Evolutionary conservation across 2,888 invertebrate species (phyloP), one percentile per base, ranked within the genome.

Genomic region (Calephelis perditalis): DNA sequence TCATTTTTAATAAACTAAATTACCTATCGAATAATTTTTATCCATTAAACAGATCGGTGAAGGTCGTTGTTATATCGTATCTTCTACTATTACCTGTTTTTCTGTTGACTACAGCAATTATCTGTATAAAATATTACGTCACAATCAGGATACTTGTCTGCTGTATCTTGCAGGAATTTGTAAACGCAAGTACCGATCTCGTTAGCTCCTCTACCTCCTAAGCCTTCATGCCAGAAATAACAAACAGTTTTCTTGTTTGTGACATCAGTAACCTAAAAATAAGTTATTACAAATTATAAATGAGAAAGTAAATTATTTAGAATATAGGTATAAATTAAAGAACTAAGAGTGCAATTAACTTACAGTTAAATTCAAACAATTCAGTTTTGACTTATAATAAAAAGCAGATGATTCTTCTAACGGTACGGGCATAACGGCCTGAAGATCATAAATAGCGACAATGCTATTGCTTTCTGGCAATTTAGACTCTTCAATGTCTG

Each of bases 181-280:
- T 63, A 52, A 56, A 65, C 60, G 56, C 65, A 67, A 40, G 62
- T 62, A 15, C 62, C 65, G 49, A 66, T 66, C 63, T 66, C 63
- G n/a, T 58, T 61, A 15, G 62, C 63, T 49, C 65, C 66, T 59
- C 64, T 56, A 15, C 61, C 60, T 45, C 59, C 66, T 47, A 63
- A 56, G n/a, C 59, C 61, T 61, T 66, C 68, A 58, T 66, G 58
- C 66, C 68, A 68, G 11, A 66, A 61, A 58, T 61, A 65, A 56
- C 63, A 65, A 40, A 11, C 54, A 5, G 54, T 54, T 7, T 4
- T 54, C 12, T 54, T 54, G 12, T 54, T 54, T 11, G 11, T 54
- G 11, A 15, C 11, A 54, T 54, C 54, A 54, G 54, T 26, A 26
- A 26, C 26, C 26, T 26, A 26, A 26, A 26, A 26, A 26, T 26